These are phyloP conservation scores for Kuschelorhynchus macadamiae DNA, from an alignment of 2,888 invertebrate genomes.

Conservation along the genomic window DNA sequence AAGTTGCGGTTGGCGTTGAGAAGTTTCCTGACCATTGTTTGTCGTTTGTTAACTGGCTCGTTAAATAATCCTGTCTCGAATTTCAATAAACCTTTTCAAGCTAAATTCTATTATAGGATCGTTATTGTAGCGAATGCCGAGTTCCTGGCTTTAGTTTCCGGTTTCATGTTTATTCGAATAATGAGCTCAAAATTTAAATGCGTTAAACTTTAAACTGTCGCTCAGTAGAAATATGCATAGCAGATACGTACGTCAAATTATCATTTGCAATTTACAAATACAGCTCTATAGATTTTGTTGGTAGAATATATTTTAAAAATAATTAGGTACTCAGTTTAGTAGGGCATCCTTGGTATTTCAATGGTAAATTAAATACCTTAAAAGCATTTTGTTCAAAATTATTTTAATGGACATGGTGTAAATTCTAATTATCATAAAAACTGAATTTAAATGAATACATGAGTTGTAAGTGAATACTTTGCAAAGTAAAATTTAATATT, in stretches of 20 bases:
- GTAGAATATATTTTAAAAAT: no score
- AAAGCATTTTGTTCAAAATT: no score
- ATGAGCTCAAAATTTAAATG: constrained; percentile 15
- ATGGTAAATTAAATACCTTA: no score
- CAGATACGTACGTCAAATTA: background rate
- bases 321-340: no score
- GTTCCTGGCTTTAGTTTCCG: constrained; percentile 52
- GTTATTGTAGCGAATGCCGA: constrained; percentile 38
- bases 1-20: constrained; percentile 59
- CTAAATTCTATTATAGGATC: constrained; percentile 57
- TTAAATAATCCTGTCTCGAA: constrained; percentile 62
- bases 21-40: constrained; percentile 64
- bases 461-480: no score
- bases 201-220: background rate
- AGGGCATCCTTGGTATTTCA: no score
- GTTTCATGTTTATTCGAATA: constrained; percentile 53
- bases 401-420: no score
- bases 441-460: no score
- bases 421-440: no score
- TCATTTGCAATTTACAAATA: no score
- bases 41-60: constrained; percentile 64
- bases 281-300: no score
- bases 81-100: constrained; percentile 56
- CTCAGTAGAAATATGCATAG: background rate
- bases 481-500: no score